These are phyloP conservation scores for Phalacrocorax pelagicus DNA, from an alignment of 2,113 vertebrate genomes.

Conservation along the genomic window DNA sequence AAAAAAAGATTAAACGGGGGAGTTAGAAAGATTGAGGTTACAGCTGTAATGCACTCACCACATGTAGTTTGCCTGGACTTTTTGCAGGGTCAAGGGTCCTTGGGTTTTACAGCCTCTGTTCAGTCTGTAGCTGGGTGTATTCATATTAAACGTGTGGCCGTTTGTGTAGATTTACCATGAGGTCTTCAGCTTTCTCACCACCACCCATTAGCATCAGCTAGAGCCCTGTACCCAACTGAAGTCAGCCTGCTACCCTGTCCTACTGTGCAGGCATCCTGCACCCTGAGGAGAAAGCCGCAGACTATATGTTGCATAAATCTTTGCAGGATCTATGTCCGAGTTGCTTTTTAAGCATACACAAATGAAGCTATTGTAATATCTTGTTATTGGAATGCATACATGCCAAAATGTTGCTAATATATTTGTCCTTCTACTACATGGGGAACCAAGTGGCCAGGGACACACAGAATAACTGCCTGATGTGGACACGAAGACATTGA, in stretches of 20 bases:
- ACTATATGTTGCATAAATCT: background rate
- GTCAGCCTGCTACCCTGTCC: background rate
- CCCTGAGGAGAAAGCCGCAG: background rate
- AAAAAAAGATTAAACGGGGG: background rate
- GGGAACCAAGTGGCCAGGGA: background rate
- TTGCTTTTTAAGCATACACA: background rate
- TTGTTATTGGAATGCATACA: background rate
- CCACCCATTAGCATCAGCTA: background rate
- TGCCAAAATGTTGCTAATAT: background rate
- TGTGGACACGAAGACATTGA: background rate
- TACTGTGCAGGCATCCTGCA: background rate
- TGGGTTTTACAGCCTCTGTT: background rate
- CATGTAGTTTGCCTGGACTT: background rate
- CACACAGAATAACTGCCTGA: background rate
- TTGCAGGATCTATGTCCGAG: background rate
- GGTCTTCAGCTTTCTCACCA: background rate
- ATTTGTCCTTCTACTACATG: background rate
- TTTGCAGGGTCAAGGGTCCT: background rate
- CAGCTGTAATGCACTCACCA: background rate
- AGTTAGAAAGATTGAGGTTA: background rate
- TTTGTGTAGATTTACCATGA: background rate
- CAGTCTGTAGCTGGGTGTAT: background rate
- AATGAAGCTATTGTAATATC: background rate
- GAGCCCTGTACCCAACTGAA: background rate
- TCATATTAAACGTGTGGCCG: background rate